Evolutionary conservation across 2,797 vertebrate genomes (phyloP), one percentile per base, ranked within the genome.

Genomic region (Xenopus petersii): DNA sequence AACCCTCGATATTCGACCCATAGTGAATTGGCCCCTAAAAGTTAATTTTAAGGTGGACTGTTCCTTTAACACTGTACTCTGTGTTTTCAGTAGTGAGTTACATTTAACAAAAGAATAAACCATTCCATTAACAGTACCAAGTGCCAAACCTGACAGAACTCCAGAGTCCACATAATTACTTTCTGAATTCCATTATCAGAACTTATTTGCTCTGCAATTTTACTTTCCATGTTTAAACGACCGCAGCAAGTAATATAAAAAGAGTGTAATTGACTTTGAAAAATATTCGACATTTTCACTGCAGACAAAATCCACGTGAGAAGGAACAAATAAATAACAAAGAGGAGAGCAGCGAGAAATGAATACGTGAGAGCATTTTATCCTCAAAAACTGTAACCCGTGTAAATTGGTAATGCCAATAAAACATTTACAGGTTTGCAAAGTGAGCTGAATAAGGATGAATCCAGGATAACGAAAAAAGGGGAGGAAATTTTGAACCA

Each of bases 211-310:
- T 63, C 70, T 49, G 75, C 30, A 13, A 77, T 72, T 72, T 77
- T 77, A 8, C 9, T 77, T 73, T 73, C 70, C 70, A 42, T 71
- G 64, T 70, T 68, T 73, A 72, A 72, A 73, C 11, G 64, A 17
- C 59, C 58, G 8, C 70, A 68, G 70, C 59, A 49, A 68, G 70
- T 21, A 73, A 64, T 72, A 61, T 77, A 77, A 73, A 73, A 73
- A 72, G 75, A 72, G 59, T 36, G 64, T 77, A 77, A 77, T 77
- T 77, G 75, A 73, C 75, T 77, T 77, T 72, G 70, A 77, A 68
- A 77, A 77, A 67, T 77, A 77, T 77, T 77, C 68, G 75, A 73
- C 70, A 73, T 77, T 77, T 72, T 77, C 49, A 67, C 70, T 64
- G 64, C 48, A 17, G 36, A 68, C 59, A 21, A 72, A 68, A 42